phyloP scores from a whole-genome alignment of 2,113 vertebrate genomes.

The Erythrocercus mccallii region DNA sequence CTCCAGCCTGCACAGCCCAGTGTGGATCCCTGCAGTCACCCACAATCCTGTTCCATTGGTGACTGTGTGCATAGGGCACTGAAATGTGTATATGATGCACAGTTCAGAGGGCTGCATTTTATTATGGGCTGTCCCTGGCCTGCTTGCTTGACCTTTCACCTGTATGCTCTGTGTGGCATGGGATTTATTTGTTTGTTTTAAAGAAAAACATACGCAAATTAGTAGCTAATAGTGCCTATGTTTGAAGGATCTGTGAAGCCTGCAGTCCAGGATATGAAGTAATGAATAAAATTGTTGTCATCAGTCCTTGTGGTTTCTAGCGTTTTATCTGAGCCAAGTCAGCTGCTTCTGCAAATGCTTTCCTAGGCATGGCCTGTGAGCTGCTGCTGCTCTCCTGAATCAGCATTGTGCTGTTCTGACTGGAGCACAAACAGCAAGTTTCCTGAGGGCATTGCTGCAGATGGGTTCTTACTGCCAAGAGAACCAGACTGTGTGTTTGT shows the following conservation, averaged over 20 bases:
- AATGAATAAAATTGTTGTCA: background rate
- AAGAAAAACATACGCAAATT: background rate
- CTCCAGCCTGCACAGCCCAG: background rate
- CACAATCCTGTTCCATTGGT: accelerated
- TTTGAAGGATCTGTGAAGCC: background rate
- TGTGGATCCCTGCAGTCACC: background rate
- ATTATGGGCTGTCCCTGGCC: background rate
- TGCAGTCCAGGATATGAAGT: background rate
- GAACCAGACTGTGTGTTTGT: background rate
- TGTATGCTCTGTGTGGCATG: background rate
- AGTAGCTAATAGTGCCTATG: background rate
- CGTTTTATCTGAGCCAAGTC: background rate
- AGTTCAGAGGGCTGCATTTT: background rate
- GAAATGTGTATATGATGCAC: accelerated
- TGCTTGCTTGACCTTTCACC: background rate
- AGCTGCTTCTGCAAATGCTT: background rate
- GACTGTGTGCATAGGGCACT: accelerated
- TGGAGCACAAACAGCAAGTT: background rate
- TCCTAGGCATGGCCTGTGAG: background rate
- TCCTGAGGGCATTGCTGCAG: background rate
- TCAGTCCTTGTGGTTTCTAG: background rate
- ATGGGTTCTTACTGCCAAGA: background rate
- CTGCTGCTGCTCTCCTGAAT: background rate
- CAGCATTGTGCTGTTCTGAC: background rate
- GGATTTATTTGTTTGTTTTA: background rate